Base-by-base conservation (phyloP, 2,888 invertebrate genomes). In the Dynastes hyllus region DNA sequence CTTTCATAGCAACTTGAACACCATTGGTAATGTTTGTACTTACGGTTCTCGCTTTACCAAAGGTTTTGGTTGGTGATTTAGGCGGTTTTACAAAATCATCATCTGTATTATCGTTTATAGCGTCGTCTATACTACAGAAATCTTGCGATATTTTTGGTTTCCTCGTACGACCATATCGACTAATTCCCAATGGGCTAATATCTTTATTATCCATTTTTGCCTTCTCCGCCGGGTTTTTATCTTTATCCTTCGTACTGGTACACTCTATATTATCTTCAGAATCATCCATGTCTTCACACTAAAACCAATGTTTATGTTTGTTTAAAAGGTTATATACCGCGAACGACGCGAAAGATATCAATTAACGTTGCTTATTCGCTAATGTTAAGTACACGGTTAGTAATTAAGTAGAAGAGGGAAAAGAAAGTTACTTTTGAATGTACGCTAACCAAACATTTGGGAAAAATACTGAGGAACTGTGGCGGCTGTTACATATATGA, bases 121-220 rank as follows among this genome's bases (percentile, higher is more conserved):
- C 83, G 85, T 88, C 89, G 69, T 91, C 91, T 0, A 87, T 84
- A 45, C 90, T 89, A 2, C 86, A 85, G 80, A 87, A 87, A 75
- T 92, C 91, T 13, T 84, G 83, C 1, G 89, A 88, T n/a, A 88
- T 86, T 86, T 92, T 92, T 5, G 90, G 88, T 77, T 91, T 90
- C 45, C 92, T 90, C 73, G 91, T 89, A 85, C 93, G 89, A 8
- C 93, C 93, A 86, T 92, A 93, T 13, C 93, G 91, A 82, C 93
- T 93, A 40, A 76, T 58, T 6, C 78, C 78, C 37, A 73, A 69
- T n/a, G 80, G 80, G 55, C 80, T 80, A 3, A 76, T 71, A 51
- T 61, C 27, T 2, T 40, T 61, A 6, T 32, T 58, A 32, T 78
- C 55, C 40, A 67, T 63, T 32, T 76, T 22, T 51, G 45, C 32